Evolutionary conservation across 2,797 vertebrate species (phyloP).

Genomic region (Gymnopithys bicolor): DNA sequence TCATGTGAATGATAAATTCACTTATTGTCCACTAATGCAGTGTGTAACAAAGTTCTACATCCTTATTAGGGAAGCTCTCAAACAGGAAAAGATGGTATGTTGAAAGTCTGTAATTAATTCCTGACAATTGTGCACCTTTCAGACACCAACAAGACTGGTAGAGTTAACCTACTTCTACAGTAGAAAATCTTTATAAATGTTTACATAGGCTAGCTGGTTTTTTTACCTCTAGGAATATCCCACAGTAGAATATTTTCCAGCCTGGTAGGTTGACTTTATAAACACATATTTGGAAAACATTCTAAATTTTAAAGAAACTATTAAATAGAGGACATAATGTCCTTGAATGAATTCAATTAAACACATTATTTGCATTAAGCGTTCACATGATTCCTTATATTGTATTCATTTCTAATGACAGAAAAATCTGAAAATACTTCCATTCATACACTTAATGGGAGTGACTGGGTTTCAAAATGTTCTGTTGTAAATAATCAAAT

Average conservation of each 20-base stretch:
- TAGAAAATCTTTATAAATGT: not conserved
- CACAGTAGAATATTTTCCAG: not conserved
- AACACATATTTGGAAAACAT: constrained; percentile 14
- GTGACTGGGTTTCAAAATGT: constrained; percentile 20
- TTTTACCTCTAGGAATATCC: not conserved
- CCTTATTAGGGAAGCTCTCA: not conserved
- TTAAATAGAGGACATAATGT: constrained; percentile 9
- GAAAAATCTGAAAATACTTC: constrained; percentile 39
- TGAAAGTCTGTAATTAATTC: not conserved
- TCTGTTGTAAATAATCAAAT: constrained; percentile 44
- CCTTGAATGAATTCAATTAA: constrained; percentile 33
- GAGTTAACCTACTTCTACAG: not conserved
- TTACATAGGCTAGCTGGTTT: not conserved
- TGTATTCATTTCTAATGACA: constrained; percentile 25
- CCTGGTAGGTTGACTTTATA: not conserved
- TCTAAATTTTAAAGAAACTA: not conserved
- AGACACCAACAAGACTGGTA: not conserved
- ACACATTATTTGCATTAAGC: constrained; percentile 16
- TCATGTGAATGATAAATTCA: not conserved
- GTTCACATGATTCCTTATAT: constrained; percentile 12
- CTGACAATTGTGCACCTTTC: not conserved
- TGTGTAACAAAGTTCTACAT: not conserved
- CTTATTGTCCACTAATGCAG: not conserved
- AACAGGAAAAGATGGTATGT: not conserved
- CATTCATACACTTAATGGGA: constrained; percentile 15